A percentile compares a stretch with the other conserved stretches of the same genome.
Evolutionary conservation across 2,797 vertebrate species (phyloP).

Genomic region (Uromys caudimaculatus): DNA sequence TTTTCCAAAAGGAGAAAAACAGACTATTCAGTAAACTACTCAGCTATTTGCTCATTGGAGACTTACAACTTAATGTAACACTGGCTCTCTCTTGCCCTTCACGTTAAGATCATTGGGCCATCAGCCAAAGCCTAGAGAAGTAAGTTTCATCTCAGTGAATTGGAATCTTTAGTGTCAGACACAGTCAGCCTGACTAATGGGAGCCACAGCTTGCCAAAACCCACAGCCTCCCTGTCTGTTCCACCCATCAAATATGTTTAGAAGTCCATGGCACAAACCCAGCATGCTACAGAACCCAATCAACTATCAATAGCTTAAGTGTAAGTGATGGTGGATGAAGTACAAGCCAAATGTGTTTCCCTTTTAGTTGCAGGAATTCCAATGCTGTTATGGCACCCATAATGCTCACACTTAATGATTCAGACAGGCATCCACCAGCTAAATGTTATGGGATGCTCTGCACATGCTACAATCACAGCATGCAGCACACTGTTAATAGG

Average conservation of each 20-base stretch:
- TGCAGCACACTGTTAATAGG: conserved; percentile 39
- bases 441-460: conserved; percentile 80
- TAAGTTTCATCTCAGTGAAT: conserved; percentile 87
- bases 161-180: conserved; percentile 93
- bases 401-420: conserved; percentile 85
- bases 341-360: conserved; percentile 85
- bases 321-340: conserved; percentile 86
- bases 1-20: conserved; percentile 60
- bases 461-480: conserved; percentile 55
- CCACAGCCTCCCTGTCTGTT: conserved; percentile 86
- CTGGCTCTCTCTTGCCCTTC: conserved; percentile 84
- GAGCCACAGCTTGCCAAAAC: conserved; percentile 91
- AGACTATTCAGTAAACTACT: conserved; percentile 81
- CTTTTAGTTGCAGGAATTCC: conserved; percentile 85
- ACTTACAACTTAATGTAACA: conserved; percentile 82
- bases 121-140: conserved; percentile 90
- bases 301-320: conserved; percentile 88
- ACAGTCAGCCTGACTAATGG: conserved; percentile 94
- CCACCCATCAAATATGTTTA: conserved; percentile 84
- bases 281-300: conserved; percentile 85
- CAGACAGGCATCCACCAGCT: conserved; percentile 82
- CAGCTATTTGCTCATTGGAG: conserved; percentile 84
- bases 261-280: conserved; percentile 86
- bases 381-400: conserved; percentile 83
- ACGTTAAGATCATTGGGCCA: conserved; percentile 88